phyloP scores from a whole-genome alignment of 1,140 invertebrate species.

The Cotesia chilonis region DNA sequence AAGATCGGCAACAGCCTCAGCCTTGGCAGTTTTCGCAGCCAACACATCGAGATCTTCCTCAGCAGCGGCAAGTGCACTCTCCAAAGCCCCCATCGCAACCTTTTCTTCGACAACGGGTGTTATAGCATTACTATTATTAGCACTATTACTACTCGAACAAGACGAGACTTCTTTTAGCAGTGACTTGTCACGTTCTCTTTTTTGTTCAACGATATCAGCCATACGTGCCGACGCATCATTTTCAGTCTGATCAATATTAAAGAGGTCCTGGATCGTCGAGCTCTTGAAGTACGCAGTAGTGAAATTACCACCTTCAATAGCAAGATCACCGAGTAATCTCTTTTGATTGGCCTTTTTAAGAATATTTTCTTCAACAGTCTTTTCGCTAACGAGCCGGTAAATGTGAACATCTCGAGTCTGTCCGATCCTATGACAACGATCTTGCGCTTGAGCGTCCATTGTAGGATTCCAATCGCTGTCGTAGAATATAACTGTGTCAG shows the following conservation, averaged over 20 bases:
- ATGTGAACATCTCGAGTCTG: slow-evolving; percentile 99
- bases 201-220: slow-evolving; percentile 71
- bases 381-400: slow-evolving; percentile 95
- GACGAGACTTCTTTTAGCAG: slow-evolving; percentile 49
- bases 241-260: slow-evolving; percentile 77
- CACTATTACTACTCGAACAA: neutral
- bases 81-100: slow-evolving; percentile 74
- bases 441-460: slow-evolving; percentile 99
- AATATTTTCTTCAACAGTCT: slow-evolving; percentile 99
- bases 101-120: slow-evolving; percentile 65
- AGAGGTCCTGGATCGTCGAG: slow-evolving; percentile 92
- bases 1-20: slow-evolving; percentile 91
- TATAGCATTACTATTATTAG: slow-evolving; percentile 40
- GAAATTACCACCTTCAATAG: slow-evolving; percentile 99
- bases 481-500: slow-evolving; percentile 99
- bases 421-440: slow-evolving; percentile 97
- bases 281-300: slow-evolving; percentile 97
- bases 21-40: slow-evolving; percentile 88
- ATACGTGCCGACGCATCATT: slow-evolving; percentile 71
- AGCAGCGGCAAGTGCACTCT: slow-evolving; percentile 86
- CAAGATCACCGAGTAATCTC: slow-evolving; percentile 92
- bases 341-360: slow-evolving; percentile 99
- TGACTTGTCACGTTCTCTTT: slow-evolving; percentile 58
- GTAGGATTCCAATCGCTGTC: slow-evolving; percentile 99
- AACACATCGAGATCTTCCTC: slow-evolving; percentile 95